These are phyloP conservation scores for Acromyrmex charruanus DNA, from an alignment of 1,140 invertebrate genomes.

Conservation along the genomic window DNA sequence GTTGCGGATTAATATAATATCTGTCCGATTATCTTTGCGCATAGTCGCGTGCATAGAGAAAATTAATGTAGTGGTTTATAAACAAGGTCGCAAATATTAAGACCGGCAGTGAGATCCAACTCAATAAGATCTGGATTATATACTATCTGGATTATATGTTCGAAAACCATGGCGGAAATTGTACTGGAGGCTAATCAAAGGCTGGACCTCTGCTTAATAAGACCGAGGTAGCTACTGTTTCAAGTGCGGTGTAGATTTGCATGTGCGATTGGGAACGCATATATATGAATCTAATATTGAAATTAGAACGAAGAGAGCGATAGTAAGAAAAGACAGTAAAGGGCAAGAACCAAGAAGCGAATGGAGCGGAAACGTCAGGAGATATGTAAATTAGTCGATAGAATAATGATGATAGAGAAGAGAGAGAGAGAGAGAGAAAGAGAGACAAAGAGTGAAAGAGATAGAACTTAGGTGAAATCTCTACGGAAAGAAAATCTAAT, in stretches of 20 bases:
- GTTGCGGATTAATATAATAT: neutral
- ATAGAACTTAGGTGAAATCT: slow-evolving; percentile 68
- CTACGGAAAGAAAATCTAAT: slow-evolving; percentile 78
- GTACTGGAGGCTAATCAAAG: slow-evolving; percentile 49
- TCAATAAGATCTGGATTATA: slow-evolving; percentile 41
- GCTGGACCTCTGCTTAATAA: slow-evolving; percentile 21
- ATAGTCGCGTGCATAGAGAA: neutral
- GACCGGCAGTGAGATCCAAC: slow-evolving; percentile 20
- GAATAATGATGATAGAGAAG: slow-evolving; percentile 16
- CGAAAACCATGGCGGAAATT: slow-evolving; percentile 31
- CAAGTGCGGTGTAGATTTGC: slow-evolving; percentile 38
- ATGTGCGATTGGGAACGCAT: slow-evolving; percentile 46
- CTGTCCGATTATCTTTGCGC: slow-evolving; percentile 36
- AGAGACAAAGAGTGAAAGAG: neutral
- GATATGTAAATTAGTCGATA: slow-evolving; percentile 20
- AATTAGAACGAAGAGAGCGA: neutral
- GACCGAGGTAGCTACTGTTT: slow-evolving; percentile 21
- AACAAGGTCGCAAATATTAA: slow-evolving; percentile 29
- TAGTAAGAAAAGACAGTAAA: slow-evolving; percentile 16
- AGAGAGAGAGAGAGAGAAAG: slow-evolving; percentile 38
- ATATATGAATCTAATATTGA: slow-evolving; percentile 26
- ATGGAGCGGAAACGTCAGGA: slow-evolving; percentile 52
- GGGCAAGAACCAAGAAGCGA: slow-evolving; percentile 8
- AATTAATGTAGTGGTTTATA: slow-evolving; percentile 23
- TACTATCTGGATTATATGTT: neutral